These are phyloP conservation scores for Stictonetta naevosa DNA, from an alignment of 2,113 vertebrate species.

Conservation along the genomic window DNA sequence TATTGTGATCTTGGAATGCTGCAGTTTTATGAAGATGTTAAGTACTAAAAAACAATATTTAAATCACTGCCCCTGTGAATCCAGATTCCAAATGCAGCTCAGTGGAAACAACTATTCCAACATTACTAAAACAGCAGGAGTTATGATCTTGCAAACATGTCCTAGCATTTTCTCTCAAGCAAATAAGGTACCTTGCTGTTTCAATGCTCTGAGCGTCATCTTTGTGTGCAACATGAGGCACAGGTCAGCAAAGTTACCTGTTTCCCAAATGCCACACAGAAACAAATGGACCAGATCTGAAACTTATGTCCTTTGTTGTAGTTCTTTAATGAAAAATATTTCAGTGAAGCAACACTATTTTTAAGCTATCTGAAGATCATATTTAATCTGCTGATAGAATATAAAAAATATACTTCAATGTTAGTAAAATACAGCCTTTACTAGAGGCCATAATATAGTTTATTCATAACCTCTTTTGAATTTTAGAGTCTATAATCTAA, in stretches of 20 bases:
- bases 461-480: background rate
- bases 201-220: no score
- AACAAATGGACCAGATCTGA: background rate
- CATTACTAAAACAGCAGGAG: background rate
- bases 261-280: background rate
- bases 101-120: background rate
- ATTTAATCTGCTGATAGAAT: background rate
- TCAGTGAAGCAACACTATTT: background rate
- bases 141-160: fast-evolving
- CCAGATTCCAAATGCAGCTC: background rate
- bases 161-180: background rate
- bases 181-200: background rate
- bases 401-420: background rate
- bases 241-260: background rate
- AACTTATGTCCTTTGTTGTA: background rate
- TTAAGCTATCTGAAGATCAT: background rate
- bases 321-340: background rate
- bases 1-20: fast-evolving
- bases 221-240: fast-evolving
- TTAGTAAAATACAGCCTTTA: background rate
- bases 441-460: background rate
- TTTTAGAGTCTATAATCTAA: background rate
- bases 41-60: background rate
- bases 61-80: background rate
- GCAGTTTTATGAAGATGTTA: background rate